Conservation (phyloP, 2,888 invertebrate species). For the Papilio protenor region DNA sequence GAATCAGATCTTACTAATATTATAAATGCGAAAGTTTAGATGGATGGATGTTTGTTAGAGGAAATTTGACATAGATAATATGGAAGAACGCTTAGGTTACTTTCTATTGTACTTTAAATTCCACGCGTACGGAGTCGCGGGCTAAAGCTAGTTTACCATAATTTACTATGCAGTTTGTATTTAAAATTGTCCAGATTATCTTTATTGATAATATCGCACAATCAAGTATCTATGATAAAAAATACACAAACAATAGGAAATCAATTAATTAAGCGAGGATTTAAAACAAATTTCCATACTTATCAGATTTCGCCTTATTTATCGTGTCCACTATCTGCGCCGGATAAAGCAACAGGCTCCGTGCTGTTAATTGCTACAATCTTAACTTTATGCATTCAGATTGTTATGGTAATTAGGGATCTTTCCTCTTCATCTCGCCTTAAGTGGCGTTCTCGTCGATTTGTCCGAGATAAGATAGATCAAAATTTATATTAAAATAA, state of each 20-base stretch:
- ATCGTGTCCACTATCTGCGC: conserved; percentile 56
- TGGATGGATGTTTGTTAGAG: too few relatives aligned
- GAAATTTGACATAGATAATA: too few relatives aligned
- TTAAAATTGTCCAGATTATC: background rate
- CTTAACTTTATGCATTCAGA: conserved; percentile 80
- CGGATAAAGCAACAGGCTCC: conserved; percentile 63
- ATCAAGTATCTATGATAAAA: conserved; percentile 5
- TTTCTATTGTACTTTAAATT: too few relatives aligned
- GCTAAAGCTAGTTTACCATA: too few relatives aligned
- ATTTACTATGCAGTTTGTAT: background rate
- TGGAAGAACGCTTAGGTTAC: too few relatives aligned
- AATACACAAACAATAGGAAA: conserved; percentile 33
- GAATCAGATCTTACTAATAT: background rate
- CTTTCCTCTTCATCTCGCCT: conserved; percentile 55
- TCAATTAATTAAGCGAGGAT: conserved; percentile 32
- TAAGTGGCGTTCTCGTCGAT: conserved; percentile 79
- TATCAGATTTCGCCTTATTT: conserved; percentile 64
- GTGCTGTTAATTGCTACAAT: conserved; percentile 78
- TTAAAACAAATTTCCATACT: conserved; percentile 52
- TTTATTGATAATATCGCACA: background rate
- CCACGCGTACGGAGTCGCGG: too few relatives aligned
- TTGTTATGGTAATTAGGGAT: conserved; percentile 77
- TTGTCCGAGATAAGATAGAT: conserved; percentile 75
- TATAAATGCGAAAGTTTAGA: too few relatives aligned
- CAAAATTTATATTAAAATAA: conserved; percentile 58